Base-by-base conservation (phyloP, 2,113 vertebrate species). In the Illadopsis cleaveri region DNA sequence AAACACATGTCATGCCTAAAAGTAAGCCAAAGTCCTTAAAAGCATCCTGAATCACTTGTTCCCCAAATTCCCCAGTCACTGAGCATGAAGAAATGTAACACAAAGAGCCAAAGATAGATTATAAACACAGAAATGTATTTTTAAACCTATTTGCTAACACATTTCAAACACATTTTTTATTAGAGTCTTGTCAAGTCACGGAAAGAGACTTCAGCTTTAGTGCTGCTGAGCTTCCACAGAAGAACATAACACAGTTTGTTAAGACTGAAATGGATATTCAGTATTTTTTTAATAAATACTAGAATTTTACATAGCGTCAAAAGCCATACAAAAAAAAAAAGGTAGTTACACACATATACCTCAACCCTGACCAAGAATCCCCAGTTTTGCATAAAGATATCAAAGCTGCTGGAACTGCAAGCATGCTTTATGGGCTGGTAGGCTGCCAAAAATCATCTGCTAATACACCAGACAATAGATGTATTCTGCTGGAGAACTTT, bases 401-500 rank as follows among this genome's bases (percentile, higher is more conserved):
- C 86, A 93, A 91, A 83, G 71, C 89, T 54, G 44, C 23, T 58
- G 84, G 61, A 91, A 79, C 65, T 89, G 48, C 66, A 93, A 87
- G 40, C 28, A 84, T 25, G 92, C 54, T 93, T 93, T 60, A 58
- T 35, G 81, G 88, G 22, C 78, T 94, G 92, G 92, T 71, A 31
- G 21, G 22, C 62, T 87, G 89, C 95, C 93, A 97, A 65, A 87
- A 93, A 44, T 60, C 93, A 94, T 79, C 96, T 79, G 78, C 81
- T 93, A 40, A 75, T 42, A 30, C 19, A 53, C 44, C 13, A 89
- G 69, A 93, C 89, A 95, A 87, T 72, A 42, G 86, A 31, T 37
- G 57, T 7, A 37, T 76, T 96, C 71, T 91, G 64, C 42, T 50
- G 30, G 40, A 82, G 51, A 92, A 78, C 68, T 76, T 89, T 86